Base-by-base conservation (phyloP, 1,140 invertebrate species). In the Lepidurus couesii region DNA sequence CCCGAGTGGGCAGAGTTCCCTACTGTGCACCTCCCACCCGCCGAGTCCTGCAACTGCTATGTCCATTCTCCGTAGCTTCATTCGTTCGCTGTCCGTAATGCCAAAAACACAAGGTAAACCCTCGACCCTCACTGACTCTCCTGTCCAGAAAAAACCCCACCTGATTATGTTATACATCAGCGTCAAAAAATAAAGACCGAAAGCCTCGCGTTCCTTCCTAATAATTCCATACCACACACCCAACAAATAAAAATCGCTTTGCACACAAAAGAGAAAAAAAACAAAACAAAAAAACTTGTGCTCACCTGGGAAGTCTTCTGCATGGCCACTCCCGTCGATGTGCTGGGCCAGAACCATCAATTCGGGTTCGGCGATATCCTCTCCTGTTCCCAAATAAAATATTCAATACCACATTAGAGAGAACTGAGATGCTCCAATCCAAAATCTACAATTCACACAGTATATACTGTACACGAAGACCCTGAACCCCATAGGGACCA, bases 1-100 rank as follows among this genome's bases (percentile, higher is more conserved):
- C 53, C n/a, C 53, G 53, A 65, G 53, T 65, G 53, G 53, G 53
- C 53, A 65, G 53, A 21, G 53, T 65, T 65, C 53, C 53, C 53
- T 65, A 65, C 53, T 65, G 53, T 16, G 53, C 13, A 65, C 53
- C 53, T 9, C 53, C 53, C 53, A 65, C 53, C 53, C 53, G 53
- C 53, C 53, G 53, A 65, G 53, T 65, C 53, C 53, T n/a, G 9
- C 53, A 65, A 65, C 13, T 65, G 53, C 53, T 7, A 65, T 65
- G 16, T 34, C 34, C 34, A 34, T 34, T 34, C 34, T 34, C 4
- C 53, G 53, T 9, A n/a, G 53, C 53, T 65, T 65, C 53, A 65
- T 65, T 65, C 53, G 53, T 65, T 65, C 16, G 21, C 13, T 65
- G 45, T 65, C 53, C 13, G 21, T 65, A 47, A 65, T 65, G 53